Conservation (phyloP, 2,888 invertebrate species). For the Acrobasis suavella region DNA sequence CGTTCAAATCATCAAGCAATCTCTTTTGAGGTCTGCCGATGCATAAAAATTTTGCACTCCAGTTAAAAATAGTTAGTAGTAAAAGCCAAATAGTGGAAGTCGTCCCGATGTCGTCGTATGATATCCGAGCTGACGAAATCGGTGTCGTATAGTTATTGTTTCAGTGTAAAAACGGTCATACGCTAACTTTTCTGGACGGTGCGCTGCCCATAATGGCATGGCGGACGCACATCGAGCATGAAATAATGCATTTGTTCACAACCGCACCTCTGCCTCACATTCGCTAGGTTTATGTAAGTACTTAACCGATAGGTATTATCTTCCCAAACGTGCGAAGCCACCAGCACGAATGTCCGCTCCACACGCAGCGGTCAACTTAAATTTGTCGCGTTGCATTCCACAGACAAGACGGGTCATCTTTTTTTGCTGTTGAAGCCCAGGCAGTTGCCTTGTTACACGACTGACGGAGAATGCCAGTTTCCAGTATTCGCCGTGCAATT, state of each 20-base stretch:
- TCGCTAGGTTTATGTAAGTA: slow-evolving; percentile 57
- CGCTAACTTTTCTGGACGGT: no score
- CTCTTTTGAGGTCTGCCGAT: no score
- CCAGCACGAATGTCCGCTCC: slow-evolving; percentile 42
- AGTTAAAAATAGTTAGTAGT: no score
- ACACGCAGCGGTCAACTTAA: slow-evolving; percentile 56
- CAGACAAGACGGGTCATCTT: slow-evolving; percentile 65
- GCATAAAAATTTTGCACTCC: no score
- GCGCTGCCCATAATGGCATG: slow-evolving; percentile 64
- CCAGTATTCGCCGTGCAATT: slow-evolving; percentile 46
- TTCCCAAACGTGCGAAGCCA: slow-evolving; percentile 59
- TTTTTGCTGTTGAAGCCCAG: slow-evolving; percentile 54
- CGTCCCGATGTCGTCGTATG: no score
- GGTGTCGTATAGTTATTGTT: no score
- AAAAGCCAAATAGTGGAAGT: no score
- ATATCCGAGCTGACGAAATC: no score
- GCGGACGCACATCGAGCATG: slow-evolving; percentile 70
- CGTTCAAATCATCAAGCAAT: no score
- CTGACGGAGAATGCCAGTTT: slow-evolving; percentile 52
- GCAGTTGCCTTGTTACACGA: slow-evolving; percentile 54
- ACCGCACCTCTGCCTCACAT: slow-evolving; percentile 68
- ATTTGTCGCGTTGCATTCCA: slow-evolving; percentile 67
- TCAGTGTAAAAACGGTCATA: no score
- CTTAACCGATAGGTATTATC: slow-evolving; percentile 56
- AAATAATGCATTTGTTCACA: slow-evolving; percentile 70